phyloP scores from a whole-genome alignment of 92 coral and sea anemone genomes.

The Scolanthus callimorphus region DNA sequence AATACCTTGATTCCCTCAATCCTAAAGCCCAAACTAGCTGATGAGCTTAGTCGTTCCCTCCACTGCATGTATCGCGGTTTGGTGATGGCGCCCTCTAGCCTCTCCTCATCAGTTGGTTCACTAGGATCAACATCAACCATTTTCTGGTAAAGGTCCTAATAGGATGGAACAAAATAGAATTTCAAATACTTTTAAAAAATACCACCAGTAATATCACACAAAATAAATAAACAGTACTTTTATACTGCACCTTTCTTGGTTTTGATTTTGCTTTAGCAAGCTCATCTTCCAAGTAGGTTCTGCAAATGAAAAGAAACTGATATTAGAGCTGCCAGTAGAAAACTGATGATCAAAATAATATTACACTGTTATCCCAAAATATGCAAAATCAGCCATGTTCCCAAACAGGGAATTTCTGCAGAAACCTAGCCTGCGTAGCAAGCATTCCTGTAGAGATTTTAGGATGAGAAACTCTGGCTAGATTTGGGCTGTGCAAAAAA shows the following conservation, averaged over 20 bases:
- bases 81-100: slow-evolving; percentile 65
- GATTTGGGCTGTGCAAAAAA: no score
- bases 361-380: no score
- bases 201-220: no score
- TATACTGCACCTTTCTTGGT: slow-evolving; percentile 80
- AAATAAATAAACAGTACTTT: no score
- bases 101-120: slow-evolving; percentile 93
- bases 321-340: no score
- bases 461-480: no score
- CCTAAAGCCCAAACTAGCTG: slow-evolving; percentile 90
- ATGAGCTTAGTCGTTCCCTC: slow-evolving; percentile 91
- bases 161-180: background rate
- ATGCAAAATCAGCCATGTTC: no score
- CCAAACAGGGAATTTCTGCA: no score
- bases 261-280: slow-evolving; percentile 79
- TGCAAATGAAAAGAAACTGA: no score
- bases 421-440: no score
- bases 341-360: no score
- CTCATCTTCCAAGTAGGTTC: slow-evolving; percentile 96
- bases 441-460: no score
- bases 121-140: slow-evolving; percentile 93
- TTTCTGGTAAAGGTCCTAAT: slow-evolving; percentile 90
- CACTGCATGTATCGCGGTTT: slow-evolving; percentile 98
- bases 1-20: slow-evolving; percentile 95
- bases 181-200: background rate